phyloP scores from a whole-genome alignment of 2,888 invertebrate species.

The Lamellibrachia satsuma region DNA sequence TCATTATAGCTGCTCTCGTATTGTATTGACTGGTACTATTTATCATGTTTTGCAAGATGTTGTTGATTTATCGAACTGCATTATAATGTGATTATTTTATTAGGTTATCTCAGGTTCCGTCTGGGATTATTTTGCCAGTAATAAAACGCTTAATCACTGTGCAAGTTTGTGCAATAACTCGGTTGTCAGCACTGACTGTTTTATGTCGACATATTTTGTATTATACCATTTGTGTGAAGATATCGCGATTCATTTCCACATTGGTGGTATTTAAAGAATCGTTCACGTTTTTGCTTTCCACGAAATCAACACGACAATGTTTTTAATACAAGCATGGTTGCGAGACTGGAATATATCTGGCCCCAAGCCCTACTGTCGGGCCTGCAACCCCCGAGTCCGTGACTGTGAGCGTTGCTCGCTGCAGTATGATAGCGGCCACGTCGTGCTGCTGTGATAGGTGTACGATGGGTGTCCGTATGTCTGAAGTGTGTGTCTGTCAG shows the following conservation, averaged over 20 bases:
- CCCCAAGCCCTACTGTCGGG: background rate
- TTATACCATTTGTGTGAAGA: background rate
- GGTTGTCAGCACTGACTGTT: conserved; percentile 6
- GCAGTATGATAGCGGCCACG: background rate
- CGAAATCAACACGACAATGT: no score
- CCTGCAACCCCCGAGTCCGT: background rate
- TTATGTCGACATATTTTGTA: background rate
- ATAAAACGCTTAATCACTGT: conserved; percentile 10
- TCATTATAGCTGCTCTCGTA: background rate
- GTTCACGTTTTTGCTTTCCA: no score
- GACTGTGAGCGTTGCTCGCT: background rate
- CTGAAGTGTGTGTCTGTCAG: background rate
- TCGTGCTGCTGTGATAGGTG: conserved; percentile 17
- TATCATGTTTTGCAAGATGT: background rate
- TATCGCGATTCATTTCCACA: background rate
- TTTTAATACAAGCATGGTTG: no score
- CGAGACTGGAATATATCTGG: background rate
- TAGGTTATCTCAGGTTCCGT: conserved; percentile 10
- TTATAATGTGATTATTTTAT: conserved; percentile 9
- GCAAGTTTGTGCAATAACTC: conserved; percentile 1
- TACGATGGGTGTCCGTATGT: background rate
- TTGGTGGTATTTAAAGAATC: background rate
- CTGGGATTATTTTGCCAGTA: conserved; percentile 10
- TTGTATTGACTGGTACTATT: background rate
- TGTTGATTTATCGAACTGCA: background rate